Percentiles rank a stretch among this genome's conserved stretches.
phyloP scores from a whole-genome alignment of 2,888 invertebrate species.

The Tridacna crocea region DNA sequence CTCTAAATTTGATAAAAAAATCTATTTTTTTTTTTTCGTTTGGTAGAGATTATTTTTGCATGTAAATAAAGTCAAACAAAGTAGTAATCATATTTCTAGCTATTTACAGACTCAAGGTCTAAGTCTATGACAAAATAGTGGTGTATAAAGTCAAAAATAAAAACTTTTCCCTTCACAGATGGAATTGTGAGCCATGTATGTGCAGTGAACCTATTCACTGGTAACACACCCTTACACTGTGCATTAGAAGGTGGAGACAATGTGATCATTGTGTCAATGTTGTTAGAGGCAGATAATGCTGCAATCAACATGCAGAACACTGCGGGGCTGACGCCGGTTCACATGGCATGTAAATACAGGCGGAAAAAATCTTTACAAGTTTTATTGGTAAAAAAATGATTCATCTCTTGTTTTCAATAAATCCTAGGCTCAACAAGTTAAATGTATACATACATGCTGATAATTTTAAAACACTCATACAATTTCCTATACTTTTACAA shows the following conservation, averaged over 20 bases:
- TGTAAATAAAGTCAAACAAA: too few relatives aligned
- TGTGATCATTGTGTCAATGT: conserved; percentile 57
- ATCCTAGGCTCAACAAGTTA: too few relatives aligned
- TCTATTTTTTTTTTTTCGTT: too few relatives aligned
- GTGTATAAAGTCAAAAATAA: too few relatives aligned
- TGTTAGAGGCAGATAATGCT: conserved; percentile 71
- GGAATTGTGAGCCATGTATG: conserved; percentile 79
- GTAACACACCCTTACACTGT: conserved; percentile 75
- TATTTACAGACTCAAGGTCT: too few relatives aligned
- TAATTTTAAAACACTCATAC: too few relatives aligned
- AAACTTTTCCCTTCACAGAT: conserved; percentile 61
- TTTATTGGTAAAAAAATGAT: conserved; percentile 70
- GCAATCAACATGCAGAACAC: conserved; percentile 77
- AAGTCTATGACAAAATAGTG: too few relatives aligned
- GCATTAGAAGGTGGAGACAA: conserved; percentile 77
- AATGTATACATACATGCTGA: too few relatives aligned
- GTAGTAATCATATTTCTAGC: too few relatives aligned
- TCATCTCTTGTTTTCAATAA: background rate
- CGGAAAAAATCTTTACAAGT: conserved; percentile 74
- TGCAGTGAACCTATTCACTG: conserved; percentile 77
- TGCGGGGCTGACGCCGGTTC: conserved; percentile 76
- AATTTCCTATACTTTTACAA: too few relatives aligned
- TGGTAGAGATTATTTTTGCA: too few relatives aligned
- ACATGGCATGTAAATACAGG: conserved; percentile 75
- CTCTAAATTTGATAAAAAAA: too few relatives aligned